Base-by-base conservation (phyloP, 2,888 invertebrate genomes). In the Amiota communis region DNA sequence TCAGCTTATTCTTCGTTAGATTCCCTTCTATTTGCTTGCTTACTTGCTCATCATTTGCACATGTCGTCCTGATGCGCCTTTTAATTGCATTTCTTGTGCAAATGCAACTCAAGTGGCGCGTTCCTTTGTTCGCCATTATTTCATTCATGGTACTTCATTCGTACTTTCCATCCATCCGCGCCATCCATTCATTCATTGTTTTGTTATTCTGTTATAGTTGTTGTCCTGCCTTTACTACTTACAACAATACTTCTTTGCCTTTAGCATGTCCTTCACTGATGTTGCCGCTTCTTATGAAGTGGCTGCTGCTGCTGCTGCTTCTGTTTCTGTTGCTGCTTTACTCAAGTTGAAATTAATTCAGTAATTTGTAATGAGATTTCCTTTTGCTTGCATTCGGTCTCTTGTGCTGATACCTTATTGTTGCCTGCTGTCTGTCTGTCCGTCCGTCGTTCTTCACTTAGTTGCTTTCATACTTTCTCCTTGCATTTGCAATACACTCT, bases 331-430 rank as follows among this genome's bases (percentile, higher is more conserved):
- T 74, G 73, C 70, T 68, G 76, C 64, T 75, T 59, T 49, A 59
- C 79, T 75, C 76, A 71, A 80, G 83, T 84, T 78, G 83, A 81
- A 86, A 86, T 83, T 83, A 83, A 83, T 86, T 83, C 83, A 83
- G 83, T 84, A 86, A 83, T 84, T 83, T 83, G 85, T 83, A 83
- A 86, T 86, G 83, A 85, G 85, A 81, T 57, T 15, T 70, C 57
- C 56, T 70, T 70, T 70, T 47, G 11, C 57, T 36, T 46, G 53
- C 56, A 46, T 20, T n/a, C 56, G 12, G 46, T n/a, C 47, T 36
- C 36, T 36, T 9, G 47, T 17, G 15, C 20, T 53, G 6, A 36
- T 36, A 36, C 36, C 36, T 36, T 36, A 2, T 36, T 36, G 36
- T 36, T 46, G 49, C 67, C 59, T 51, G 15, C 49, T n/a, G 36